Conservation (phyloP, 2,797 vertebrate genomes). For the Tapera naevia region DNA sequence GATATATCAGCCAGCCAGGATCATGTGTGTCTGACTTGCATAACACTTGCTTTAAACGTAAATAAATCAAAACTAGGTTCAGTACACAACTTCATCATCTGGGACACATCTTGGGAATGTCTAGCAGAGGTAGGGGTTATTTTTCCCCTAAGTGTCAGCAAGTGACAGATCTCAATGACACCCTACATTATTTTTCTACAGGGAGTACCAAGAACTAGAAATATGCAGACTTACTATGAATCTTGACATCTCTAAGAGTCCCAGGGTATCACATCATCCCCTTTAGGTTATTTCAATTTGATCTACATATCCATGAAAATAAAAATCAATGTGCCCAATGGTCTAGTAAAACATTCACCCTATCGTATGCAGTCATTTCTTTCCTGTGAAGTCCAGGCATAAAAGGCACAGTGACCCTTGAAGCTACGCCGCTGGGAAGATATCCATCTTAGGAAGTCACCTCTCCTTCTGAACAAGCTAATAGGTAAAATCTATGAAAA, state of each 20-base stretch:
- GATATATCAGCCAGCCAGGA: conserved; percentile 39
- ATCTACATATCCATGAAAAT: conserved; percentile 66
- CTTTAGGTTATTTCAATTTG: conserved; percentile 59
- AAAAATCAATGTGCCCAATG: conserved; percentile 65
- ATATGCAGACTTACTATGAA: conserved; percentile 1
- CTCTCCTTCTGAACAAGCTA: not conserved
- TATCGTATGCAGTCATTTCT: not conserved
- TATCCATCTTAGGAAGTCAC: not conserved
- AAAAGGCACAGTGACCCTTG: conserved; percentile 18
- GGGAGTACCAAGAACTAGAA: conserved; percentile 28
- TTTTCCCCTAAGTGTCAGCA: not conserved
- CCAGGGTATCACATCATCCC: conserved; percentile 37
- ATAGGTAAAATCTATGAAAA: not conserved
- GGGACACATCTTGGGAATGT: not conserved
- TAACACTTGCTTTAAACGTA: conserved; percentile 31
- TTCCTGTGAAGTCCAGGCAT: not conserved
- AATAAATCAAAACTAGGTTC: conserved; percentile 44
- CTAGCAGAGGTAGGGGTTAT: not conserved
- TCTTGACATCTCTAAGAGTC: conserved; percentile 46
- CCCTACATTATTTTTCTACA: conserved; percentile 51
- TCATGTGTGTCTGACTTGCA: not conserved
- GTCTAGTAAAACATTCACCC: conserved; percentile 60
- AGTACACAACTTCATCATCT: not conserved
- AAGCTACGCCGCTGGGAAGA: not conserved
- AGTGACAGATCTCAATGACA: conserved; percentile 63